Percentiles rank a stretch among this genome's conserved stretches.
phyloP scores from a whole-genome alignment of 2,113 vertebrate genomes.

The Gulo gulo region DNA sequence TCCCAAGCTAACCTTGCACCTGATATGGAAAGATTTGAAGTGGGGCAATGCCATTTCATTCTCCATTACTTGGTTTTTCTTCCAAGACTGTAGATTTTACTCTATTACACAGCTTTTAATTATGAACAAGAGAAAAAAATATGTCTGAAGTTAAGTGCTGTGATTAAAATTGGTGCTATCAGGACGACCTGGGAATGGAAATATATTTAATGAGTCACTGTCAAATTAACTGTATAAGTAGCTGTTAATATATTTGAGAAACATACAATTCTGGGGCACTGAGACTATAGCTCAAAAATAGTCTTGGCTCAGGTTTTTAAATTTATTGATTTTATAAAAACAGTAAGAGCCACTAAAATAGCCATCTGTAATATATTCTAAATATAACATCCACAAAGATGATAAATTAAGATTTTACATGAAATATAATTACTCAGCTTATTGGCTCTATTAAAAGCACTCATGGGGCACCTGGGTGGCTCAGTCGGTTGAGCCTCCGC shows the following conservation, averaged over 20 bases:
- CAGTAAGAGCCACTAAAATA: slow-evolving; percentile 14
- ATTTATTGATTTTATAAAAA: slow-evolving; percentile 37
- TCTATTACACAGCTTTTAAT: slow-evolving; percentile 47
- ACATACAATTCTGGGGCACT: slow-evolving; percentile 48
- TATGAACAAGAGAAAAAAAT: slow-evolving; percentile 53
- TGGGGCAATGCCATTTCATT: neutral
- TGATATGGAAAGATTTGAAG: neutral
- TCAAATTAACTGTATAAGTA: slow-evolving; percentile 68
- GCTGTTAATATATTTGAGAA: slow-evolving; percentile 45
- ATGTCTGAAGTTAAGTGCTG: slow-evolving; percentile 64
- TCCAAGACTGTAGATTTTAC: slow-evolving; percentile 16
- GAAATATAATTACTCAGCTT: slow-evolving; percentile 3
- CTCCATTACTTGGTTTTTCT: slow-evolving; percentile 24
- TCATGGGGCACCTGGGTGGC: neutral
- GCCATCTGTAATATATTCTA: neutral
- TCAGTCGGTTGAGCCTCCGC: rapidly evolving
- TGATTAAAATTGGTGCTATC: slow-evolving; percentile 62
- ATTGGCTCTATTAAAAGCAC: neutral
- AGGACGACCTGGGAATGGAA: slow-evolving; percentile 60
- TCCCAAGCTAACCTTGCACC: neutral
- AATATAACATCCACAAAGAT: neutral
- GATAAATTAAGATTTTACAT: slow-evolving; percentile 25
- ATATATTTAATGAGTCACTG: slow-evolving; percentile 64
- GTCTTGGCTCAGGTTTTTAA: slow-evolving; percentile 43
- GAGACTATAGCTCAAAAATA: slow-evolving; percentile 59